Evolutionary conservation across 2,113 vertebrate genomes (phyloP).

Genomic region (Paracanthobrama guichenoti): DNA sequence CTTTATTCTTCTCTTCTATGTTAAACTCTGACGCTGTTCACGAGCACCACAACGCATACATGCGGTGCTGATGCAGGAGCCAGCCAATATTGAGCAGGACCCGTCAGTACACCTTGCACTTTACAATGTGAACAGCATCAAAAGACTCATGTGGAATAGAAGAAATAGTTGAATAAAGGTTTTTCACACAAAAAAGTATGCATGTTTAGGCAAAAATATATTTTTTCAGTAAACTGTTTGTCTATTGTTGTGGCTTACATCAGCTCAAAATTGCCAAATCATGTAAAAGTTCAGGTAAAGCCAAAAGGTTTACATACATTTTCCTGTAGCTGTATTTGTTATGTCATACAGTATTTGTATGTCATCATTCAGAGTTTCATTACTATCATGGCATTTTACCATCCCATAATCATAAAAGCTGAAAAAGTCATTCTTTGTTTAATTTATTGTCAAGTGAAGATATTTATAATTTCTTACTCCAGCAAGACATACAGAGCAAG

Average conservation of each 20-base stretch:
- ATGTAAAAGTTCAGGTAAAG: background rate
- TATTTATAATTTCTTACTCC: background rate
- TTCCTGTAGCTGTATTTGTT: background rate
- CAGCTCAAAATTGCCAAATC: background rate
- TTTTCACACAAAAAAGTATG: too few species aligned
- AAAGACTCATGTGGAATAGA: too few species aligned
- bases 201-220: too few species aligned
- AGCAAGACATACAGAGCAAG: slow-evolving; percentile 59
- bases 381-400: slow-evolving; percentile 42
- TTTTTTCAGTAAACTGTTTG: too few species aligned
- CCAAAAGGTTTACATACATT: background rate
- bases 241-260: background rate
- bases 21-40: too few species aligned
- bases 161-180: too few species aligned
- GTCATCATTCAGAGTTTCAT: slow-evolving; percentile 33
- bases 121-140: too few species aligned
- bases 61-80: too few species aligned
- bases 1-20: too few species aligned
- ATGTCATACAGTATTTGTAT: background rate
- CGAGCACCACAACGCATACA: too few species aligned
- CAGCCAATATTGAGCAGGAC: too few species aligned
- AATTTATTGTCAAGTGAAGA: background rate
- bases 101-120: too few species aligned
- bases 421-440: background rate
- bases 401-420: slow-evolving; percentile 36